phyloP scores from a whole-genome alignment of 2,113 vertebrate species.

The Neofelis nebulosa region DNA sequence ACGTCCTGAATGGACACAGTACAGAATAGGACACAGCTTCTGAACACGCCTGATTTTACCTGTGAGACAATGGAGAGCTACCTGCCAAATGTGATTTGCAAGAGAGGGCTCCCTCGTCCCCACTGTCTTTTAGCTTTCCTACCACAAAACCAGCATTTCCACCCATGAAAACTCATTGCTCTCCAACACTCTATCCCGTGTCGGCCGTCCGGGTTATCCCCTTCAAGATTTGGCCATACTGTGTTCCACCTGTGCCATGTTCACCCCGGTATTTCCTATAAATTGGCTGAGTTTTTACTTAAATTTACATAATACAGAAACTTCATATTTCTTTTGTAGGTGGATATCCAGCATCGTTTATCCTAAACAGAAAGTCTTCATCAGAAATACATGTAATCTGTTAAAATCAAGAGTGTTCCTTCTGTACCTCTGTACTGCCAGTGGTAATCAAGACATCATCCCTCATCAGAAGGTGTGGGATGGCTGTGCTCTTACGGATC shows the following conservation, averaged over 20 bases:
- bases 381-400: neutral
- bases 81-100: neutral
- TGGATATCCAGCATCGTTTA: neutral
- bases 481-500: neutral
- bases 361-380: neutral
- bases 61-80: neutral
- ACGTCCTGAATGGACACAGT: neutral
- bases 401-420: neutral
- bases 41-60: neutral
- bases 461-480: neutral
- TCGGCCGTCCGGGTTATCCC: neutral
- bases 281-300: neutral
- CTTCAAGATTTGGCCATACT: neutral
- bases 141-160: neutral
- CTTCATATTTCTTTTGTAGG: neutral
- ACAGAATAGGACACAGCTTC: neutral
- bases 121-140: neutral
- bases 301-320: neutral
- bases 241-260: accelerated
- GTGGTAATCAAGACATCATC: too few relatives aligned
- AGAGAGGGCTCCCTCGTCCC: neutral
- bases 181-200: neutral
- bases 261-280: neutral
- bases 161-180: neutral
- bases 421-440: neutral